Base-by-base conservation (phyloP, 35 echinoderm and acorn worm genomes). In the Lytechinus pictus region DNA sequence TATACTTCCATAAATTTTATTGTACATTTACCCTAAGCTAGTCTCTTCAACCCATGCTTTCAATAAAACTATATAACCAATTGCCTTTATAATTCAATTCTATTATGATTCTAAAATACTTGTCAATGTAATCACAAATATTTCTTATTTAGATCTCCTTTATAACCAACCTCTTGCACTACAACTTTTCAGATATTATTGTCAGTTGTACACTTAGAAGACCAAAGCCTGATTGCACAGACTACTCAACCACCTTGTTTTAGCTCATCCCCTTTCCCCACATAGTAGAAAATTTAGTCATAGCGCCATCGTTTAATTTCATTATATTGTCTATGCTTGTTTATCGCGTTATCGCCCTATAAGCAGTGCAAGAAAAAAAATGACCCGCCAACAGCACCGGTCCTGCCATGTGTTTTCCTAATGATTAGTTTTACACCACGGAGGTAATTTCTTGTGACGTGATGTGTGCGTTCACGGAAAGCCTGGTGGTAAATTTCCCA, bases 251-350 rank as follows among this genome's bases (percentile, higher is more conserved):
- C 66, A 79, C 66, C 66, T 79, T 79, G 66, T 79, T 79, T 79
- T 6, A 79, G 19, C 66, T 79, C 21, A 5, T 33, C 11, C 88
- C 14, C 4, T 54, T 13, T 90, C 52, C 88, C 52, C 27, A 10
- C 88, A 54, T 27, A 5, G 88, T 21, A 90, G 29, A 90, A 54
- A 90, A 54, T 54, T 90, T 44, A 90, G 88, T 52, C 88, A 16
- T 14, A 90, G 88, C 88, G 88, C 88, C 88, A 52, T 10, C 29
- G 10, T 90, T 44, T 90, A 90, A 90, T 90, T 90, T 90, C 88
- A 90, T 90, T 90, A 90, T 90, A 54, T 90, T 90, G 88, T 90
- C 88, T 90, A 90, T 90, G 88, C 88, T 90, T 90, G 88, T 90
- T 90, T 54, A 90, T 90, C 52, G 88, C 88, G 88, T 90, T 90